Conservation (phyloP, 2,888 invertebrate genomes). For the Rotaria sp. region DNA sequence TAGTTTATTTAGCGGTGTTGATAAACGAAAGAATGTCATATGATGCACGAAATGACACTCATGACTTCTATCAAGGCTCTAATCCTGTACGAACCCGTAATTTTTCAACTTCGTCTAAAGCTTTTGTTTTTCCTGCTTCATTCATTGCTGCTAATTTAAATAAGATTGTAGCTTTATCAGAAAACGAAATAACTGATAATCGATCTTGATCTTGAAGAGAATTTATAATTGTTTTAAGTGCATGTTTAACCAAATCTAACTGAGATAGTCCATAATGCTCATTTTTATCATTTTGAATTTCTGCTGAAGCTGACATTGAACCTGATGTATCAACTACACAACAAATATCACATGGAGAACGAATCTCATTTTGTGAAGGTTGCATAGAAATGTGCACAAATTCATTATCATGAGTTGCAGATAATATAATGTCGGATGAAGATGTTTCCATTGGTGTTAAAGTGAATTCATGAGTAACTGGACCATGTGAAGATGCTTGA, state of each 20-base stretch:
- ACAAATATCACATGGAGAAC: slow-evolving; percentile 24
- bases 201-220: not conserved
- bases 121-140: not conserved
- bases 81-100: not conserved
- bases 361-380: not conserved
- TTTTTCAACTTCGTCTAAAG: not conserved
- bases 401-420: not conserved
- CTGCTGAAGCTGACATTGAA: not conserved
- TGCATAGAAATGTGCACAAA: slow-evolving; percentile 16
- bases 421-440: too few relatives aligned
- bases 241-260: slow-evolving; percentile 25
- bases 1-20: too few relatives aligned
- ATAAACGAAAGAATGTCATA: too few relatives aligned
- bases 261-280: slow-evolving; percentile 1
- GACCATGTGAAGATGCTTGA: too few relatives aligned
- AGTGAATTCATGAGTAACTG: too few relatives aligned
- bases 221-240: slow-evolving; percentile 7
- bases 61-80: too few relatives aligned
- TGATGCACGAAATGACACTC: too few relatives aligned
- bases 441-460: too few relatives aligned
- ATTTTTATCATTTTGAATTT: not conserved
- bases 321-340: slow-evolving; percentile 29
- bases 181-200: slow-evolving; percentile 12
- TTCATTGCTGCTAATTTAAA: slow-evolving; percentile 22
- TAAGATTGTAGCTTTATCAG: not conserved